Evolutionary conservation across 2,888 invertebrate genomes (phyloP).

Genomic region (Ctenicera cuprea): DNA sequence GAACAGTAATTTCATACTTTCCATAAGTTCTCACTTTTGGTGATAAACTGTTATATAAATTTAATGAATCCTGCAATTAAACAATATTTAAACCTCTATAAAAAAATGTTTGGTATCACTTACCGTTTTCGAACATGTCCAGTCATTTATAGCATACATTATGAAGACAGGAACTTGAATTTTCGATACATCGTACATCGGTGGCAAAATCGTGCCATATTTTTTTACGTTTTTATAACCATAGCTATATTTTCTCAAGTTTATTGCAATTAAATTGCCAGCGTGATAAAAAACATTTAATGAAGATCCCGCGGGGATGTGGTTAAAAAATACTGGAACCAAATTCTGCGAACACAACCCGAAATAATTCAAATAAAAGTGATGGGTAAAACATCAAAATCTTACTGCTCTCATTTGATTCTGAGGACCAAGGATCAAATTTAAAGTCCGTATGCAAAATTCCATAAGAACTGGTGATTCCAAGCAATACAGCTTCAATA

Average conservation of each 20-base stretch:
- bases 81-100: constrained; percentile 52
- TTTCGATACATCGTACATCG: constrained; percentile 76
- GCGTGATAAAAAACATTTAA: constrained; percentile 67
- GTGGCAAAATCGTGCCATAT: constrained; percentile 75
- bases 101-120: constrained; percentile 53
- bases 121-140: constrained; percentile 75
- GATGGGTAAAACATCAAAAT: not conserved
- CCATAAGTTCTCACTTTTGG: constrained; percentile 55
- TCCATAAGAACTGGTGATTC: constrained; percentile 67
- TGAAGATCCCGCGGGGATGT: constrained; percentile 68
- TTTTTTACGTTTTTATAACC: constrained; percentile 73
- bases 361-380: not conserved
- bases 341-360: constrained; percentile 63
- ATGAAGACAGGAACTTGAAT: constrained; percentile 75
- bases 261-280: constrained; percentile 64
- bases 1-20: constrained; percentile 65
- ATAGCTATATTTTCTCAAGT: constrained; percentile 75
- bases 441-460: constrained; percentile 65
- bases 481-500: constrained; percentile 62
- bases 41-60: constrained; percentile 66
- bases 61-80: constrained; percentile 67
- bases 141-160: constrained; percentile 79
- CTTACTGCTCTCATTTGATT: constrained; percentile 66
- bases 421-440: constrained; percentile 67
- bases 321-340: constrained; percentile 68